Percentiles rank a stretch among this genome's conserved stretches.
phyloP scores from a whole-genome alignment of 2,113 vertebrate genomes.

The Bolborhynchus lineola region DNA sequence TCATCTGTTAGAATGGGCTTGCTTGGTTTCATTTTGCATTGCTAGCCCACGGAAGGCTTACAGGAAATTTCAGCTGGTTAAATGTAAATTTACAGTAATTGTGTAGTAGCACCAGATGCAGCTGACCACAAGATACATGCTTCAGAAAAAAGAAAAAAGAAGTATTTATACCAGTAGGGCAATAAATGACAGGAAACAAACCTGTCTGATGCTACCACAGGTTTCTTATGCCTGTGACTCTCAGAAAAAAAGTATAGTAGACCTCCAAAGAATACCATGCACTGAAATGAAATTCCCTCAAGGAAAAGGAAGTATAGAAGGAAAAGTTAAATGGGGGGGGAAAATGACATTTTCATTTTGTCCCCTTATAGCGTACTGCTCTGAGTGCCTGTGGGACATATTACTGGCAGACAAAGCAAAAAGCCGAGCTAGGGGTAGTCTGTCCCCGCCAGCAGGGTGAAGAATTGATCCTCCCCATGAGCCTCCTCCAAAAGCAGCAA shows the following conservation, averaged over 20 bases:
- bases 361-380: neutral
- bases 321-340: neutral
- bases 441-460: neutral
- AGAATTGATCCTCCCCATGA: neutral
- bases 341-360: neutral
- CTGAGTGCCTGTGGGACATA: neutral
- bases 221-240: neutral
- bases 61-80: conserved; percentile 76
- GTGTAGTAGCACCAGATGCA: conserved; percentile 65
- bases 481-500: neutral
- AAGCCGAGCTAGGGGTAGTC: neutral
- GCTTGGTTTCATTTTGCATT: conserved; percentile 56
- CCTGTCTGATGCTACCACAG: conserved; percentile 49
- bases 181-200: conserved; percentile 75
- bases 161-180: conserved; percentile 39
- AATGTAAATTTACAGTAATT: conserved; percentile 76
- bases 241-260: neutral
- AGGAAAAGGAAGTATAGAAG: neutral
- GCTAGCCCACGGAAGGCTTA: conserved; percentile 72
- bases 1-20: conserved; percentile 14
- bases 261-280: neutral
- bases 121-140: conserved; percentile 75
- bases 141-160: conserved; percentile 30
- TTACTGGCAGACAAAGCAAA: neutral
- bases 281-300: neutral